Evolutionary conservation across 92 coral and sea anemone genomes (phyloP).

Genomic region (Siderastrea radians): DNA sequence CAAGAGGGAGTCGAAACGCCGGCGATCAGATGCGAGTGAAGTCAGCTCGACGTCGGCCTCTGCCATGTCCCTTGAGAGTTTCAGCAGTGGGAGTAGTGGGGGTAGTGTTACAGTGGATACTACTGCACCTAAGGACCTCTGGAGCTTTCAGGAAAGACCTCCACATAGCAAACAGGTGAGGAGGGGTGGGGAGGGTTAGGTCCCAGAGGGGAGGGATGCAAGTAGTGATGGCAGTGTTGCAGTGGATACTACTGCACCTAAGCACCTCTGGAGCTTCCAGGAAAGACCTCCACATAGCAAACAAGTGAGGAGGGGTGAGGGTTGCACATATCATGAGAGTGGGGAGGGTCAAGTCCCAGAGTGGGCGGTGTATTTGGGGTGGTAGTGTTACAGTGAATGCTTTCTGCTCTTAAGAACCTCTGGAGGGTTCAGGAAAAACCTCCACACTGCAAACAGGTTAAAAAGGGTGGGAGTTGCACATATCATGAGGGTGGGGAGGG

Average conservation of each 20-base stretch:
- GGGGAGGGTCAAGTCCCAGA: not conserved
- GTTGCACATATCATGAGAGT: not conserved
- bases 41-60: slow-evolving; percentile 34
- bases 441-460: too few relatives aligned
- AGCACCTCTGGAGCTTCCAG: not conserved
- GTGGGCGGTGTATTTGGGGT: not conserved
- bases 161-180: slow-evolving; percentile 91
- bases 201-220: not conserved
- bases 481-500: not conserved
- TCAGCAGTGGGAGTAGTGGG: slow-evolving; percentile 71
- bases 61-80: slow-evolving; percentile 46
- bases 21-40: slow-evolving; percentile 62
- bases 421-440: too few relatives aligned
- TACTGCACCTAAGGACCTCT: slow-evolving; percentile 69
- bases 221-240: not conserved
- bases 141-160: slow-evolving; percentile 88
- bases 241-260: not conserved
- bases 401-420: too few relatives aligned
- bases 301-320: too few relatives aligned
- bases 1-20: slow-evolving; percentile 30
- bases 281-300: too few relatives aligned
- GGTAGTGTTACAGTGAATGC: too few relatives aligned
- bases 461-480: too few relatives aligned
- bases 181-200: not conserved
- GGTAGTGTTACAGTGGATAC: slow-evolving; percentile 80